These are phyloP conservation scores for Sinocyclocheilus grahami DNA, from an alignment of 2,113 vertebrate species.

Conservation along the genomic window DNA sequence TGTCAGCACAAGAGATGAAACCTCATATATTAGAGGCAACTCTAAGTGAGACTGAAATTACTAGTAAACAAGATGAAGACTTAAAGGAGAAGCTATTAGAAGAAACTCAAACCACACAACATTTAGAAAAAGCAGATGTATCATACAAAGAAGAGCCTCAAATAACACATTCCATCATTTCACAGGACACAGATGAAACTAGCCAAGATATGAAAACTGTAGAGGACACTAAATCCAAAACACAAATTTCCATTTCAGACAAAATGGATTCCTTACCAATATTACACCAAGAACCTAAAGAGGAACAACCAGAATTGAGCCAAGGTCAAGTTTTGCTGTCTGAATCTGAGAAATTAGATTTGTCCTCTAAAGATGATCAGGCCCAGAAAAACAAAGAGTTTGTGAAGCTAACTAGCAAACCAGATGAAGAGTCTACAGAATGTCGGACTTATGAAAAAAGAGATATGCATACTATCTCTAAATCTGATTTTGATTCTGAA, in stretches of 20 bases:
- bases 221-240: slow-evolving; percentile 29
- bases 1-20: slow-evolving; percentile 28
- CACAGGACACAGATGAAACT: slow-evolving; percentile 14
- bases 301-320: slow-evolving; percentile 14
- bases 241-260: slow-evolving; percentile 12
- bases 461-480: not conserved
- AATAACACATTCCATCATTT: slow-evolving; percentile 11
- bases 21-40: not conserved
- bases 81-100: slow-evolving; percentile 68
- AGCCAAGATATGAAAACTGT: slow-evolving; percentile 22
- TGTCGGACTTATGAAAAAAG: slow-evolving; percentile 24
- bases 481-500: slow-evolving; percentile 24
- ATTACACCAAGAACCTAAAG: slow-evolving; percentile 31
- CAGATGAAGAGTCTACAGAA: slow-evolving; percentile 34
- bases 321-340: slow-evolving; percentile 17
- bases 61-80: slow-evolving; percentile 61
- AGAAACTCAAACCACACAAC: slow-evolving; percentile 51
- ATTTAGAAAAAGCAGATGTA: slow-evolving; percentile 43
- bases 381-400: slow-evolving; percentile 10
- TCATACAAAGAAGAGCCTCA: slow-evolving; percentile 50
- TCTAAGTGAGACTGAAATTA: slow-evolving; percentile 6
- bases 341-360: slow-evolving; percentile 30
- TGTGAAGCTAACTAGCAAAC: slow-evolving; percentile 21
- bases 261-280: not conserved
- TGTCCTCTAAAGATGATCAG: slow-evolving; percentile 9